Base-by-base conservation (phyloP, 2,113 vertebrate species). In the Serilophus lunatus region DNA sequence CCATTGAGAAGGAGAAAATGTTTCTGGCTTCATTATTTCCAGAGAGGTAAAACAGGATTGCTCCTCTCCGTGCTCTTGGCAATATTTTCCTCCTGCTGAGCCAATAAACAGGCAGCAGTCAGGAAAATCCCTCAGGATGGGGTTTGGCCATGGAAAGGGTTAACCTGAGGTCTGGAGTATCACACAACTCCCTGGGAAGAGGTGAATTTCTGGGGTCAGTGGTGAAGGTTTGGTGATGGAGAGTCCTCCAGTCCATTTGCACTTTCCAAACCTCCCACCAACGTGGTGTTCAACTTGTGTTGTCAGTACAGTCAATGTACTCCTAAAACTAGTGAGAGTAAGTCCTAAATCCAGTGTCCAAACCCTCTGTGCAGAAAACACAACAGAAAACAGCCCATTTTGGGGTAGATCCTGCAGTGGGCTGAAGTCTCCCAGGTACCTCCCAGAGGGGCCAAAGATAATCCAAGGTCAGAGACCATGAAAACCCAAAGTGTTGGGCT, bases 251-350 rank as follows among this genome's bases (percentile, higher is more conserved):
- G 26, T 11, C 45, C 9, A 2, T 18, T 23, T 33, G 28, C 4
- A 8, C 47, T 57, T 44, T 38, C 45, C 40, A 28, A 75, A 19
- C 12, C 23, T 40, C 40, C 33, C 42, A 49, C 7, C 13, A 25
- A 82, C 31, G 60, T 5, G 2, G 5, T 20, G 6, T 33, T 69
- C 38, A 3, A 22, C 35, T 11, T 4, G 9, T 26, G 20, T 4
- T 22, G 24, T 3, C 40, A 15, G 29, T 4, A 35, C 2, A 16
- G 26, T 18, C 6, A 12, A 6, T 2, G 19, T 19, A 7, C n/a
- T 68, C 56, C 45, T 22, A 59, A 76, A 76, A 8, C 25, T 16
- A 24, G 20, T 5, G 12, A 16, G n/a, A 40, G 10, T 1, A 8
- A 29, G 19, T 25, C 33, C 70, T 25, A 35, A 69, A 44, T 6